phyloP scores from a whole-genome alignment of 2,888 invertebrate species.

The Drosophila putrida region DNA sequence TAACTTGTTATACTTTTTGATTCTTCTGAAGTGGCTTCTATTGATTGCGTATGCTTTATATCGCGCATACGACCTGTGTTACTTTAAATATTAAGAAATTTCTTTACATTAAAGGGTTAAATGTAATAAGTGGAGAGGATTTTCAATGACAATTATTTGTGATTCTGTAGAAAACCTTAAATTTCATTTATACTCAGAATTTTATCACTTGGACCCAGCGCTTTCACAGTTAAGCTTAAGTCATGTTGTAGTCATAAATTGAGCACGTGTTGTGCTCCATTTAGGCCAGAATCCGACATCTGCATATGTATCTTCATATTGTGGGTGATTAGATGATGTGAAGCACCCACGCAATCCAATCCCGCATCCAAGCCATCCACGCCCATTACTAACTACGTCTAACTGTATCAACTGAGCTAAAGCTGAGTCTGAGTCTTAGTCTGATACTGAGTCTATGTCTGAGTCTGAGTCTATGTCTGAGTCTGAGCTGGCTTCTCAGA shows the following conservation, averaged over 20 bases:
- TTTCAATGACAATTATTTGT: too few relatives aligned
- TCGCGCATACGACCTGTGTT: background rate
- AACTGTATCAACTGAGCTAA: slow-evolving; percentile 33
- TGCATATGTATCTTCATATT: slow-evolving; percentile 6
- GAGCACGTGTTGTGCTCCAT: slow-evolving; percentile 4
- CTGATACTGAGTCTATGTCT: too few relatives aligned
- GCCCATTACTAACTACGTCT: slow-evolving; percentile 28
- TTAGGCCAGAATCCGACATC: slow-evolving; percentile 6
- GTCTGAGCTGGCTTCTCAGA: slow-evolving; percentile 11
- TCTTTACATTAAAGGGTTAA: background rate
- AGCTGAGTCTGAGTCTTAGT: background rate
- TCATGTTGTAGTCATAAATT: slow-evolving; percentile 3
- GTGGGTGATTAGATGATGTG: slow-evolving; percentile 14
- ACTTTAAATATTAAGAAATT: background rate
- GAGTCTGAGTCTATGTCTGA: too few relatives aligned
- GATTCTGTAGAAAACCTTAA: too few relatives aligned
- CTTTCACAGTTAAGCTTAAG: background rate
- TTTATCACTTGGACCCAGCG: background rate
- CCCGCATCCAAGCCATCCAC: slow-evolving; percentile 24
- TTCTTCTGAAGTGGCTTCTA: too few relatives aligned
- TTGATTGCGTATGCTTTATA: background rate
- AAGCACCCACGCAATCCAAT: slow-evolving; percentile 23
- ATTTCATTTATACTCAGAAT: too few relatives aligned
- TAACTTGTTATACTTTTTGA: too few relatives aligned
- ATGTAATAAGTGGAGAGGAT: too few relatives aligned